A percentile compares a stretch with the other conserved stretches of the same genome.
Evolutionary conservation across 2,797 vertebrate species (phyloP).

Genomic region (Spondyliosoma cantharus): DNA sequence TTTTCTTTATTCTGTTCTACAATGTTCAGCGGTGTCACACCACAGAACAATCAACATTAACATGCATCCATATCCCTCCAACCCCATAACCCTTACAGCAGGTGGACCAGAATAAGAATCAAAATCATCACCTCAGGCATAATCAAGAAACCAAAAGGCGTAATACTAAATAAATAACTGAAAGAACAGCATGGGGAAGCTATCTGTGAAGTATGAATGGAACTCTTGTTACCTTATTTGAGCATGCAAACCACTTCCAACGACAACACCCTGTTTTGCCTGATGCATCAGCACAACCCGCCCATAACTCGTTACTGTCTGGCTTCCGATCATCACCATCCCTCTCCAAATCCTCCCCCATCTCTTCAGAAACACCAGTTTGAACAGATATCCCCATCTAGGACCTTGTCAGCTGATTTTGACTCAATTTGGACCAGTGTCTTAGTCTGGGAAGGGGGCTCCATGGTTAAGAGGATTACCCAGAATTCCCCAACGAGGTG

Average conservation of each 20-base stretch:
- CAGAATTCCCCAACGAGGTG: slow-evolving; percentile 81
- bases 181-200: background rate
- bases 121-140: background rate
- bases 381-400: slow-evolving; percentile 60
- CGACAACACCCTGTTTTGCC: slow-evolving; percentile 9
- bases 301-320: slow-evolving; percentile 22
- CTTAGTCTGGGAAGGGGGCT: slow-evolving; percentile 78
- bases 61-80: background rate
- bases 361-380: slow-evolving; percentile 47
- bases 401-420: slow-evolving; percentile 77
- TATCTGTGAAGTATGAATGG: slow-evolving; percentile 4
- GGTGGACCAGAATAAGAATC: background rate
- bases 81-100: background rate
- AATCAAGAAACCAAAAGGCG: slow-evolving; percentile 8
- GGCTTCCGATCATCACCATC: slow-evolving; percentile 24
- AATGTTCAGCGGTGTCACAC: background rate
- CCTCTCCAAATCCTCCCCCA: slow-evolving; percentile 42
- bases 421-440: slow-evolving; percentile 77
- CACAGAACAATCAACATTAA: background rate
- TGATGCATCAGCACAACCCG: slow-evolving; percentile 2
- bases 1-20: background rate
- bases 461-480: slow-evolving; percentile 83
- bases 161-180: background rate
- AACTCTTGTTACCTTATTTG: background rate
- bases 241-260: slow-evolving; percentile 8